A percentile compares a stretch with the other conserved stretches of the same genome.
These are phyloP conservation scores for Drosophila tripunctata DNA, from an alignment of 2,888 invertebrate species.

Conservation along the genomic window DNA sequence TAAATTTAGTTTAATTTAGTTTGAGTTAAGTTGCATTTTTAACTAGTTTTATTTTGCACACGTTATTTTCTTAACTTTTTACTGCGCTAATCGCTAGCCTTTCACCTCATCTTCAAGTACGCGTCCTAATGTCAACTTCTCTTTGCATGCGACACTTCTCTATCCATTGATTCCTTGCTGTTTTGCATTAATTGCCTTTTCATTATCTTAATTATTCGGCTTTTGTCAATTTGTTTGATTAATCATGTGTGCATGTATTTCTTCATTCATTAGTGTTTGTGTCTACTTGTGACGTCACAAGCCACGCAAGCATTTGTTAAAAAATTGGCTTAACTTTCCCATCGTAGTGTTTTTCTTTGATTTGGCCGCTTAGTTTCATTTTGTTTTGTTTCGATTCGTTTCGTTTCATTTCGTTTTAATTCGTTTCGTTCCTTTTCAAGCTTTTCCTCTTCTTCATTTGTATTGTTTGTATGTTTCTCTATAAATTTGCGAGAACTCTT, in stretches of 20 bases:
- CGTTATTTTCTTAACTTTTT: constrained; percentile 25
- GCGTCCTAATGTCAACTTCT: too few species aligned
- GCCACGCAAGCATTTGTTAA: constrained; percentile 24
- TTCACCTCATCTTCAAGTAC: constrained; percentile 1
- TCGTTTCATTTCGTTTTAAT: constrained; percentile 22
- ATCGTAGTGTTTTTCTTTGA: constrained; percentile 25
- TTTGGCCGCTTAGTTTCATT: constrained; percentile 73
- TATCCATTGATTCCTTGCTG: not conserved
- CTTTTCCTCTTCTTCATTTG: constrained; percentile 32
- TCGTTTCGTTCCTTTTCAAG: constrained; percentile 28
- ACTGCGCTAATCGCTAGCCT: constrained; percentile 45
- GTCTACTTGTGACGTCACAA: constrained; percentile 32
- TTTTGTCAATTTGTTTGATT: not conserved
- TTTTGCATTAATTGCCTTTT: constrained; percentile 22
- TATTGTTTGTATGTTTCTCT: constrained; percentile 33
- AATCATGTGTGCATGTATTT: not conserved
- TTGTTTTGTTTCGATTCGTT: constrained; percentile 31
- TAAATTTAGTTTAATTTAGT: constrained; percentile 40
- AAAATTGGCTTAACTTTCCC: constrained; percentile 58
- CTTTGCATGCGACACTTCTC: not conserved
- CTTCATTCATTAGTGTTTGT: constrained; percentile 22
- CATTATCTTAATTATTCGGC: constrained; percentile 19
- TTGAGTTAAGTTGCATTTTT: constrained; percentile 46
- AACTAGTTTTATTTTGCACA: constrained; percentile 25
- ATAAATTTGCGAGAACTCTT: constrained; percentile 61